These are phyloP conservation scores for Neotragus moschatus DNA, from an alignment of 2,113 vertebrate genomes.

Conservation along the genomic window DNA sequence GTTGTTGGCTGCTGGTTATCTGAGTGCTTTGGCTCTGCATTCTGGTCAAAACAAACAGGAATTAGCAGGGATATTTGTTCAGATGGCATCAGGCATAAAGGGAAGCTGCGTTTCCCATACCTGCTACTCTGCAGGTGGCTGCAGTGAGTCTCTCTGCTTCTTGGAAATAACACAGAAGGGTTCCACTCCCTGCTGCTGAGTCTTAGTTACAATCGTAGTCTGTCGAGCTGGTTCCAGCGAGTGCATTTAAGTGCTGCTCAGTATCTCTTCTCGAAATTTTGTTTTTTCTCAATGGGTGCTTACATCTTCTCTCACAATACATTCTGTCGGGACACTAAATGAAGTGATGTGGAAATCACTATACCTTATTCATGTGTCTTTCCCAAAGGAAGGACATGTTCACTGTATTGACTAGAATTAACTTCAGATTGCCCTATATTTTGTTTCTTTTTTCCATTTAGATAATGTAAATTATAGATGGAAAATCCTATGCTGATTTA, in stretches of 20 bases:
- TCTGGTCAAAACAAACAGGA: not conserved
- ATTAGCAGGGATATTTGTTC: not conserved
- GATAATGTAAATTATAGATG: not conserved
- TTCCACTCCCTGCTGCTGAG: not conserved
- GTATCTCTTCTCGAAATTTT: not conserved
- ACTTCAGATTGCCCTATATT: not conserved
- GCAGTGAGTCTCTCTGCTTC: not conserved
- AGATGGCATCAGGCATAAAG: not conserved
- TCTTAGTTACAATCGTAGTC: not conserved
- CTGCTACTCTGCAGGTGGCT: not conserved
- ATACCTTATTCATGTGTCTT: not conserved
- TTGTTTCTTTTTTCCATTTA: slow-evolving; percentile 6
- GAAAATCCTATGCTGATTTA: not conserved
- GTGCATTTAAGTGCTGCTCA: not conserved
- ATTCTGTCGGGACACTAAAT: not conserved
- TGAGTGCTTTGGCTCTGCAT: not conserved
- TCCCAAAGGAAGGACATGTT: not conserved
- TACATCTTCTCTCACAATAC: not conserved
- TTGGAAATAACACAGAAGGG: not conserved
- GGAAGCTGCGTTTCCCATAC: not conserved
- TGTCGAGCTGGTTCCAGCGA: not conserved
- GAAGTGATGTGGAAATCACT: not conserved
- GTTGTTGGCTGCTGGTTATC: not conserved
- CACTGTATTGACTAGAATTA: not conserved
- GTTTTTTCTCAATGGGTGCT: not conserved